Evolutionary conservation across 2,113 vertebrate species (phyloP).

Genomic region (Pao palembangensis): DNA sequence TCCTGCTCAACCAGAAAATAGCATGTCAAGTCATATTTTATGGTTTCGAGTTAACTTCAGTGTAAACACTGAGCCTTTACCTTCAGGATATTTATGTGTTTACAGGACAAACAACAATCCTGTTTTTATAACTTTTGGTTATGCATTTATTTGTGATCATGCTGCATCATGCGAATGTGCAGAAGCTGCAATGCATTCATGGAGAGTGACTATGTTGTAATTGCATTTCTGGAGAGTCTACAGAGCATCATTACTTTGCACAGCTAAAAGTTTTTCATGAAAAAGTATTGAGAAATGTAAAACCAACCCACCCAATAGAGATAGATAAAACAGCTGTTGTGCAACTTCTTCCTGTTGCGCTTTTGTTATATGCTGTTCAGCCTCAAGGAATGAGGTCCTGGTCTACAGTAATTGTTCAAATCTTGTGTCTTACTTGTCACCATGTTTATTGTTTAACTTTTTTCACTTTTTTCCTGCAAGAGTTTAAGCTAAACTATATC

Average conservation of each 20-base stretch:
- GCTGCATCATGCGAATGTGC: neutral
- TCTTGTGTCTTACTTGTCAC: neutral
- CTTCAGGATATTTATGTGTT: neutral
- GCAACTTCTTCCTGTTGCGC: constrained; percentile 10
- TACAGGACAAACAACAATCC: neutral
- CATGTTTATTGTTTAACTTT: neutral
- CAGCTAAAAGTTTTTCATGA: neutral
- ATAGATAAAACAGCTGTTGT: constrained; percentile 11
- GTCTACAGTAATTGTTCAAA: neutral
- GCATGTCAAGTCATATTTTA: too few species aligned
- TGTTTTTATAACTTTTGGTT: neutral
- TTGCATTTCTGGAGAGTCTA: neutral
- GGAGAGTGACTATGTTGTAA: neutral
- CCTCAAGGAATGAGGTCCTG: constrained; percentile 19
- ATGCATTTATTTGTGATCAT: neutral
- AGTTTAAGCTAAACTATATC: too few species aligned
- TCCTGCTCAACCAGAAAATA: too few species aligned
- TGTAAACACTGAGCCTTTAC: neutral
- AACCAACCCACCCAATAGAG: neutral
- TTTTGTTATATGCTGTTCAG: constrained; percentile 7
- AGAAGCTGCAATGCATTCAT: too few species aligned
- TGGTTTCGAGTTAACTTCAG: neutral
- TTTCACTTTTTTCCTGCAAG: neutral
- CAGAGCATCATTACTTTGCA: neutral
- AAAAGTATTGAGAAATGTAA: constrained; percentile 8